Evolutionary conservation across 2,113 vertebrate genomes (phyloP), one percentile per base, ranked within the genome.

Genomic region (Ophthalmolycus amberensis): DNA sequence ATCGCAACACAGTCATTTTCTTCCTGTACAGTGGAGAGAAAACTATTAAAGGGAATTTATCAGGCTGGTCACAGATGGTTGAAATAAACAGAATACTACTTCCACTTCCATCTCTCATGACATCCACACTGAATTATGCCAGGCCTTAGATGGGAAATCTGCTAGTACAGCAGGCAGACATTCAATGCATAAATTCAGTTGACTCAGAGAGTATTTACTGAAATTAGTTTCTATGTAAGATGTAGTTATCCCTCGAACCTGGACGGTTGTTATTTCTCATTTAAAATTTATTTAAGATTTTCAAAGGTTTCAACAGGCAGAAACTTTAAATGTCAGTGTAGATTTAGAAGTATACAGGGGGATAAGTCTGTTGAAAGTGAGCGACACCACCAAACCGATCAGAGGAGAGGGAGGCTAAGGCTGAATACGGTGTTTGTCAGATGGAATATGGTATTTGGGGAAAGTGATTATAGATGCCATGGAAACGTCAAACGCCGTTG

Each of bases 61-160:
- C 79, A 73, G 78, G 71, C 81, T 50, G 80, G 84, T 85, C 86
- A 68, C 88, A 91, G 85, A 91, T 90, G 90, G 91, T 83, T 85
- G 85, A 90, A 91, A 91, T 92, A 88, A 91, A 91, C 82, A 78
- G 73, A 82, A 83, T 48, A 90, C 69, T 64, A 70, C 74, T 80
- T 83, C 89, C 89, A 86, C 77, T 87, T 90, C 80, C 78, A 87
- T 90, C 89, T 89, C 83, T 90, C 74, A 86, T 87, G 85, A 84
- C 82, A 80, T 81, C 79, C 82, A 75, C 77, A 64, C 50, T 73
- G 73, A 89, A 80, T 85, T 75, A 88, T 86, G 88, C 77, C 82
- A 87, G 83, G 40, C 71, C 75, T 83, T 67, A 78, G 73, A 92
- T 83, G 77, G 86, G 58, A 89, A 88, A 87, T 91, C 73, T 91